A percentile compares a stretch with the other conserved stretches of the same genome.
Conservation (phyloP, 2,888 invertebrate species). For the Ectemnius cavifrons region DNA sequence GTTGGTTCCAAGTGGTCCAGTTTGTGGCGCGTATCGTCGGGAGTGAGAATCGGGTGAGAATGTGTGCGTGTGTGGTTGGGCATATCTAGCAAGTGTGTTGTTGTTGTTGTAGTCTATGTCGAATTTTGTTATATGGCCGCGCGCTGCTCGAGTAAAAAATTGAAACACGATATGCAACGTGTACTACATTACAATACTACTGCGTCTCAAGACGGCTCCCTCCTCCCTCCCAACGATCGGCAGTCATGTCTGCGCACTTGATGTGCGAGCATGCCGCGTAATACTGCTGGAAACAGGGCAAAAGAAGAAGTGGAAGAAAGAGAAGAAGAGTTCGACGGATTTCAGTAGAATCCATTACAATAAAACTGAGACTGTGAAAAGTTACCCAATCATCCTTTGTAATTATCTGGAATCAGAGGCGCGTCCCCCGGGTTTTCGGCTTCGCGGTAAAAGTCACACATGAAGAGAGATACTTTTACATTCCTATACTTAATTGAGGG, state of each 20-base stretch:
- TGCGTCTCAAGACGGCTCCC: conserved; percentile 38
- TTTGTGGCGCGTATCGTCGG: background rate
- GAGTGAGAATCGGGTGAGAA: conserved; percentile 27
- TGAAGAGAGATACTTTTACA: background rate
- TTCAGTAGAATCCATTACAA: conserved; percentile 61
- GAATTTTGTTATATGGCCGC: conserved; percentile 61
- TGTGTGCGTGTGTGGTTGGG: conserved; percentile 57
- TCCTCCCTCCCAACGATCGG: conserved; percentile 16
- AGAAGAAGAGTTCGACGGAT: conserved; percentile 45
- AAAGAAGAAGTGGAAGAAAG: background rate
- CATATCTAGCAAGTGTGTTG: conserved; percentile 59
- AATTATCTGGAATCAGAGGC: conserved; percentile 27
- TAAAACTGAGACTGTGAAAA: conserved; percentile 56
- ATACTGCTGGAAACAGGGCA: background rate
- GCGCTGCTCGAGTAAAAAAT: conserved; percentile 36
- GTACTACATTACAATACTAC: conserved; percentile 25
- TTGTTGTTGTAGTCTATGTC: conserved; percentile 64
- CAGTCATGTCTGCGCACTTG: background rate
- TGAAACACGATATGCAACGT: conserved; percentile 6
- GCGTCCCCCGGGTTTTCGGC: background rate
- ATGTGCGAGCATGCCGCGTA: background rate
- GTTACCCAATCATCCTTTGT: conserved; percentile 42
- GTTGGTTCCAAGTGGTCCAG: background rate
- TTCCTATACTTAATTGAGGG: too few relatives aligned
- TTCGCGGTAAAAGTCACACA: background rate